Conservation (phyloP, 2,797 vertebrate genomes). For the Hyperoplus lanceolatus region DNA sequence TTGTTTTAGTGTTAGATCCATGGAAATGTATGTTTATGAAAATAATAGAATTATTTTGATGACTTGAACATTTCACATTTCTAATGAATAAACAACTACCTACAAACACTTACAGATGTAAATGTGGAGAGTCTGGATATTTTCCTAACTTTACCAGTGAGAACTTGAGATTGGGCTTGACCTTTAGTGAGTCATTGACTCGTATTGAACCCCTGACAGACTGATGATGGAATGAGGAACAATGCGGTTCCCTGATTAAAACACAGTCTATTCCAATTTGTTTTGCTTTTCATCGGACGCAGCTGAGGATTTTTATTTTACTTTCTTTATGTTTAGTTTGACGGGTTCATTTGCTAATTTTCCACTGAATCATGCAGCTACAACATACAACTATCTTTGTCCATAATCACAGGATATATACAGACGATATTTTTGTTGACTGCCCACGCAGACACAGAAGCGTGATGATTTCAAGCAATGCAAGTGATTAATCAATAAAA, state of each 20-base stretch:
- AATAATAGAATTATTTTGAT: neutral
- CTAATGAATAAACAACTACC: neutral
- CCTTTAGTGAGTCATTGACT: neutral
- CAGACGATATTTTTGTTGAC: neutral
- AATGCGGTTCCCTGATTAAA: neutral
- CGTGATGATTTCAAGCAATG: constrained; percentile 28
- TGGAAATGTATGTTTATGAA: neutral
- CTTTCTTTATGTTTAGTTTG: neutral
- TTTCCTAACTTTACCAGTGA: neutral
- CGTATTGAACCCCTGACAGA: neutral
- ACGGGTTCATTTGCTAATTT: neutral
- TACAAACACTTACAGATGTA: neutral
- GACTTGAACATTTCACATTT: neutral
- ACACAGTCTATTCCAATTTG: neutral
- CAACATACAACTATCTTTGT: neutral
- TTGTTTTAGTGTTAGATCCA: neutral
- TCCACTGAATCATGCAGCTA: neutral
- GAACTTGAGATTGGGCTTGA: neutral
- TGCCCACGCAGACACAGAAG: neutral
- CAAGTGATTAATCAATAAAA: constrained; percentile 25
- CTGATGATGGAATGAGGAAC: neutral
- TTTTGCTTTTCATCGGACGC: neutral
- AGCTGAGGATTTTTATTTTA: neutral
- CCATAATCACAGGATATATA: neutral
- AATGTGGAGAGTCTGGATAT: neutral